These are phyloP conservation scores for Thereva unica DNA, from an alignment of 2,888 invertebrate genomes.

Conservation along the genomic window DNA sequence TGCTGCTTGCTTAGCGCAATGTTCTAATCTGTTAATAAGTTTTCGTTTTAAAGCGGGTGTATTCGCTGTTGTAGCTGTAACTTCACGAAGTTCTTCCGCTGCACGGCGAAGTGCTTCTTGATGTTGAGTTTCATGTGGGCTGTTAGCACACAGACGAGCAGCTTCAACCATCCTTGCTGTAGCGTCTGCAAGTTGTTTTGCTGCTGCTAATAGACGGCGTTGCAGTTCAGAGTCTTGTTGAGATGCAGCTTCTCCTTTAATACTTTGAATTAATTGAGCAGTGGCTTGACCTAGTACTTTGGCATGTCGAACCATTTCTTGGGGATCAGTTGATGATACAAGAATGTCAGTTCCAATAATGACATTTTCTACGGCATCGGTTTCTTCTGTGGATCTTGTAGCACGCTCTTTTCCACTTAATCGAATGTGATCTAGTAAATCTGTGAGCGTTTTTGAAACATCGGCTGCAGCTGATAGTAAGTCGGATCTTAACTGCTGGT, in stretches of 20 bases:
- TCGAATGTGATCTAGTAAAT: slow-evolving; percentile 88
- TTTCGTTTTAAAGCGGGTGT: slow-evolving; percentile 75
- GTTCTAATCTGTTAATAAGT: slow-evolving; percentile 69
- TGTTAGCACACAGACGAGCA: slow-evolving; percentile 87
- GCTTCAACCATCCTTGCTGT: slow-evolving; percentile 97
- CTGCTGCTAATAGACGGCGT: slow-evolving; percentile 87
- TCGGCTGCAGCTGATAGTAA: slow-evolving; percentile 83
- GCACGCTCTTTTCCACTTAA: slow-evolving; percentile 67
- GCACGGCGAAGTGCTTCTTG: slow-evolving; percentile 85
- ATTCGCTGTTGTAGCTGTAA: slow-evolving; percentile 82
- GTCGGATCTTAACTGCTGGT: slow-evolving; percentile 70
- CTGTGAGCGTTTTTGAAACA: slow-evolving; percentile 85
- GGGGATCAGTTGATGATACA: slow-evolving; percentile 82
- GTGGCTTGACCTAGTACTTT: slow-evolving; percentile 91
- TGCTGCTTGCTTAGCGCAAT: slow-evolving; percentile 83
- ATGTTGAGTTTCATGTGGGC: slow-evolving; percentile 79
- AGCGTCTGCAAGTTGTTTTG: slow-evolving; percentile 92
- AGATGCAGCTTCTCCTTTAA: slow-evolving; percentile 92
- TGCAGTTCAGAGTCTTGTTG: slow-evolving; percentile 88
- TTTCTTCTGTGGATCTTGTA: slow-evolving; percentile 71
- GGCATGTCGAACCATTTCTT: slow-evolving; percentile 94
- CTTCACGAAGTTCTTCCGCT: slow-evolving; percentile 90
- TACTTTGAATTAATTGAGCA: slow-evolving; percentile 89
- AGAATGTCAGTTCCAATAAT: slow-evolving; percentile 87
- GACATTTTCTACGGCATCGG: slow-evolving; percentile 85